Evolutionary conservation across 2,888 invertebrate genomes (phyloP).

Genomic region (Tiliacea citrago): DNA sequence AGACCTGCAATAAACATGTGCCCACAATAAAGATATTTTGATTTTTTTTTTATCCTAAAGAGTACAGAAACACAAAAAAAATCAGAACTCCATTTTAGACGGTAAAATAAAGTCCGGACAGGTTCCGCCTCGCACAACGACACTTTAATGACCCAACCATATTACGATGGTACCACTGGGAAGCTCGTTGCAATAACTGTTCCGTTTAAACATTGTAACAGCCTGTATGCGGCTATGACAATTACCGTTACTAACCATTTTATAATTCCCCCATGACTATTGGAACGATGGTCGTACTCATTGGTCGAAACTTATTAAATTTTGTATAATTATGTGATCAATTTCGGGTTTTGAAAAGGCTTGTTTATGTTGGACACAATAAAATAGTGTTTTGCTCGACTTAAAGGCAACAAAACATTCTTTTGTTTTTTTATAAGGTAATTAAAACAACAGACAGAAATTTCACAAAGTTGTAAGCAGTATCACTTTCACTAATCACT

Average conservation of each 20-base stretch:
- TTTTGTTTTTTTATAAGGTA: background rate
- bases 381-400: background rate
- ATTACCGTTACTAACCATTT: conserved; percentile 54
- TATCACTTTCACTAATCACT: conserved; percentile 50
- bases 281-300: conserved; percentile 25
- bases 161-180: conserved; percentile 38
- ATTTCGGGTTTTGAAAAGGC: background rate
- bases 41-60: too few relatives aligned
- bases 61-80: conserved; percentile 13
- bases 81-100: conserved; percentile 6
- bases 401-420: background rate
- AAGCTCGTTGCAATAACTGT: conserved; percentile 52
- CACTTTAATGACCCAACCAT: conserved; percentile 42
- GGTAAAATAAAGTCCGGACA: conserved; percentile 28
- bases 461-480: background rate
- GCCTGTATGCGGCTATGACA: conserved; percentile 37
- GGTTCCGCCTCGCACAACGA: conserved; percentile 27
- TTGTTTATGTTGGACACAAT: background rate
- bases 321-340: conserved; percentile 18
- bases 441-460: conserved; percentile 7
- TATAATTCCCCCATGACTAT: conserved; percentile 51
- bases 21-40: too few relatives aligned
- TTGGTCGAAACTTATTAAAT: conserved; percentile 26
- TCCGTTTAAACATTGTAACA: conserved; percentile 40
- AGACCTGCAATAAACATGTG: too few relatives aligned